Percentiles rank a stretch among this genome's conserved stretches.
Conservation (phyloP, 2,888 invertebrate genomes). For the Calliscelio sp. region DNA sequence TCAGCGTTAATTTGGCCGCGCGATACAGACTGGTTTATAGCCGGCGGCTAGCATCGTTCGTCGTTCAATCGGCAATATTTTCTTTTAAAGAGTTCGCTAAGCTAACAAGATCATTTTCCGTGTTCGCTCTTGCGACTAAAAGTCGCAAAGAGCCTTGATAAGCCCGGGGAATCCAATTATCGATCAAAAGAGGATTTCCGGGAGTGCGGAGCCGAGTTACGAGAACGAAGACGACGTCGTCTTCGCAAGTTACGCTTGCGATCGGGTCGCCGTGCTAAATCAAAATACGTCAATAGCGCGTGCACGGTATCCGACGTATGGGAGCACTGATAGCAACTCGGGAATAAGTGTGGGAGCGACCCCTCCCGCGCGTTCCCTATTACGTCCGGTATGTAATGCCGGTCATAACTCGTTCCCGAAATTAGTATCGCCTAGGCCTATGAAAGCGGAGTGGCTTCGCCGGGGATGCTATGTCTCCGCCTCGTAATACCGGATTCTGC, state of each 20-base stretch:
- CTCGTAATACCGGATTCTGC: conserved; percentile 69
- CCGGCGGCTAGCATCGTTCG: conserved; percentile 26
- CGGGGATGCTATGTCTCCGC: conserved; percentile 63
- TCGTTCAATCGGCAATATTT: conserved; percentile 55
- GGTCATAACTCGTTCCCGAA: conserved; percentile 81
- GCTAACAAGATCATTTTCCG: conserved; percentile 60
- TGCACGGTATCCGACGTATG: conserved; percentile 38
- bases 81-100: conserved; percentile 43
- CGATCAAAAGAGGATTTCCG: conserved; percentile 71
- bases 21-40: conserved; percentile 51
- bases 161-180: conserved; percentile 66
- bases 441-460: conserved; percentile 53
- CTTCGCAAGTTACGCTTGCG: conserved; percentile 11
- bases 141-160: conserved; percentile 60
- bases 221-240: conserved; percentile 28
- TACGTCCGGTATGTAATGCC: conserved; percentile 73
- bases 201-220: conserved; percentile 34
- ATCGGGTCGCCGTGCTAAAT: conserved; percentile 52
- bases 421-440: conserved; percentile 83
- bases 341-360: neutral
- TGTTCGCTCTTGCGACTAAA: conserved; percentile 51
- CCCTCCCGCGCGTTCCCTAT: conserved; percentile 39
- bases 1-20: conserved; percentile 28
- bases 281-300: conserved; percentile 69
- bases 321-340: neutral